Percentiles rank a stretch among this genome's conserved stretches.
These are phyloP conservation scores for Orchesella flavescens DNA, from an alignment of 2,888 invertebrate genomes.

Conservation along the genomic window DNA sequence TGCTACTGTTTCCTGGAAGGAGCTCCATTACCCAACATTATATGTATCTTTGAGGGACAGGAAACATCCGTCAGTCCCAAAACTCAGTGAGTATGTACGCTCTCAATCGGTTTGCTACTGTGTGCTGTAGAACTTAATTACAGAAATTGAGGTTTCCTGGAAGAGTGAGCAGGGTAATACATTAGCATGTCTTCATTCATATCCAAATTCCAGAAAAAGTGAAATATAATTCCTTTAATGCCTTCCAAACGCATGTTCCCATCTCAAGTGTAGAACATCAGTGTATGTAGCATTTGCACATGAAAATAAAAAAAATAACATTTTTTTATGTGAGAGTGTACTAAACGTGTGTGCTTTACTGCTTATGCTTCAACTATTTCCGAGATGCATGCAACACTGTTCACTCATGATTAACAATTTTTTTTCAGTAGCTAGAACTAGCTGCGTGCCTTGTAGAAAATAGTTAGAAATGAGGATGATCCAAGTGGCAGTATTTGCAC, in stretches of 20 bases:
- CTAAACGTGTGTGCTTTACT: neutral
- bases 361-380: neutral
- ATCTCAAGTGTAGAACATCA: neutral
- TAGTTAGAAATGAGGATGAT: neutral
- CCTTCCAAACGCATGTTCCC: constrained; percentile 27
- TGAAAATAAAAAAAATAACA: neutral
- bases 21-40: constrained; percentile 40
- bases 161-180: constrained; percentile 31
- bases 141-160: constrained; percentile 62
- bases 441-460: neutral
- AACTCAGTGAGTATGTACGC: neutral
- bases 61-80: constrained; percentile 48
- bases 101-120: neutral
- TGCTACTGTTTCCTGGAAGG: constrained; percentile 47
- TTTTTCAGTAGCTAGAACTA: neutral
- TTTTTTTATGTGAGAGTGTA: neutral
- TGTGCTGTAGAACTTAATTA: constrained; percentile 36
- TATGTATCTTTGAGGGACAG: constrained; percentile 45
- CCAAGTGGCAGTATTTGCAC: constrained; percentile 52
- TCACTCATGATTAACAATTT: neutral
- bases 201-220: constrained; percentile 22
- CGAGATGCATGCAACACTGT: neutral
- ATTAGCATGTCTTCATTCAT: neutral
- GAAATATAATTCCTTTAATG: constrained; percentile 44
- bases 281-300: neutral